These are phyloP conservation scores for Scelioninae gen. 2 DNA, from an alignment of 2,888 invertebrate genomes.

Conservation along the genomic window DNA sequence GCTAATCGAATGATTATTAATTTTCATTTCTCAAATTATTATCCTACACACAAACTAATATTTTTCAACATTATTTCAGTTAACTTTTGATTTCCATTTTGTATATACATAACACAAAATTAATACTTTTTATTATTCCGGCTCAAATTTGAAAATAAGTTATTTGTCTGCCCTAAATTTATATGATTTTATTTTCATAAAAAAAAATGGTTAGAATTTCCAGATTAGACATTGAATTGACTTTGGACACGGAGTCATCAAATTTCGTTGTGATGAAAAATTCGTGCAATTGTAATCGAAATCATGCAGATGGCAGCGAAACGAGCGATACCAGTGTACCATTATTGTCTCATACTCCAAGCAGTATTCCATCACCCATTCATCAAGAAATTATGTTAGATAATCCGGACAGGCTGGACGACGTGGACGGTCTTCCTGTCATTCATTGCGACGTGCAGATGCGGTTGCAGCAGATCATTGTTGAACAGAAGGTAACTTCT, in stretches of 20 bases:
- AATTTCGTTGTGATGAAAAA: conserved; percentile 51
- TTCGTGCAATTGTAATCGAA: conserved; percentile 67
- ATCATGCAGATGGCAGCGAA: conserved; percentile 70
- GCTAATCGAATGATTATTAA: too few species aligned
- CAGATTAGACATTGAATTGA: conserved; percentile 63
- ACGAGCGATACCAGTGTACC: conserved; percentile 74
- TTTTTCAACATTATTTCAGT: too few species aligned
- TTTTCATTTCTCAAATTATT: too few species aligned
- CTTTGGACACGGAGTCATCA: conserved; percentile 63
- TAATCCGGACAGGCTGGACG: conserved; percentile 77
- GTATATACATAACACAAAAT: too few species aligned
- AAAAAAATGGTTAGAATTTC: conserved; percentile 27
- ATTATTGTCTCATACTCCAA: conserved; percentile 78
- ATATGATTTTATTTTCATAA: too few species aligned
- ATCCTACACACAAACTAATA: too few species aligned
- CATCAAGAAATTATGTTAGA: conserved; percentile 72
- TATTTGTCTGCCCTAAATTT: too few species aligned
- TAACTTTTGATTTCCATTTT: too few species aligned
- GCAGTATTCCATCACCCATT: conserved; percentile 79
- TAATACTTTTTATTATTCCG: too few species aligned
- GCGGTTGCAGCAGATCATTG: conserved; percentile 87
- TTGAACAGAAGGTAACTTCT: conserved; percentile 83
- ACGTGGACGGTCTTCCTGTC: conserved; percentile 85
- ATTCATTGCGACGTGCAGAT: conserved; percentile 84
- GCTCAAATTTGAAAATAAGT: too few species aligned